These are phyloP conservation scores for Choloepus didactylus DNA, from an alignment of 2,797 vertebrate species.

Conservation along the genomic window DNA sequence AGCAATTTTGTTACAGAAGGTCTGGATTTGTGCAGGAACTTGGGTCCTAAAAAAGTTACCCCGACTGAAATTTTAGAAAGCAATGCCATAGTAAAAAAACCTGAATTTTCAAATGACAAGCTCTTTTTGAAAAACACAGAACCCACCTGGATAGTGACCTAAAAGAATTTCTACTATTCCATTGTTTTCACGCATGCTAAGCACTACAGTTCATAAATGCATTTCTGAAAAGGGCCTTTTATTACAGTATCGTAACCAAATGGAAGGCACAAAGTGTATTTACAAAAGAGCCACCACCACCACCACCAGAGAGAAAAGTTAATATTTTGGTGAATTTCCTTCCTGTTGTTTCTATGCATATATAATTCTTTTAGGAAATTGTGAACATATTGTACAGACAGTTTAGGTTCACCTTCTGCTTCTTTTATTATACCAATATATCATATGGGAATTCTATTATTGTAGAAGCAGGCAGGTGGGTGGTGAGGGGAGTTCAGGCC, in stretches of 20 bases:
- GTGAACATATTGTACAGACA: not conserved
- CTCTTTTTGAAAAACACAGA: not conserved
- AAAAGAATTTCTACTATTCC: not conserved
- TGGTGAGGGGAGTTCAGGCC: not conserved
- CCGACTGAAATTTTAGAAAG: not conserved
- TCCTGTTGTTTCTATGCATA: not conserved
- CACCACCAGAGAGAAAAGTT: not conserved
- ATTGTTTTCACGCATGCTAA: not conserved
- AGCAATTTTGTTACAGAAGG: not conserved
- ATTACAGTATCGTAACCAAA: not conserved
- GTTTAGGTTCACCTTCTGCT: not conserved
- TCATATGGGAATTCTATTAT: not conserved
- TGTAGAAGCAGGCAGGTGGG: not conserved
- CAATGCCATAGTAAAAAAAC: not conserved
- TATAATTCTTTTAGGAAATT: not conserved
- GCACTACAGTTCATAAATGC: not conserved
- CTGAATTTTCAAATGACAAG: not conserved
- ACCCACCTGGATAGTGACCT: not conserved
- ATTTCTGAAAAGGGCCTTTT: not conserved
- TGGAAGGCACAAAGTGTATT: slow-evolving; percentile 12
- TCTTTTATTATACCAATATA: not conserved
- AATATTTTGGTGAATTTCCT: not conserved
- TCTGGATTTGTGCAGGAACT: not conserved
- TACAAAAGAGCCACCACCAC: not conserved
- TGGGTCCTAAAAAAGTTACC: not conserved